These are phyloP conservation scores for Bombus pascuorum DNA, from an alignment of 1,140 invertebrate species.

Conservation along the genomic window DNA sequence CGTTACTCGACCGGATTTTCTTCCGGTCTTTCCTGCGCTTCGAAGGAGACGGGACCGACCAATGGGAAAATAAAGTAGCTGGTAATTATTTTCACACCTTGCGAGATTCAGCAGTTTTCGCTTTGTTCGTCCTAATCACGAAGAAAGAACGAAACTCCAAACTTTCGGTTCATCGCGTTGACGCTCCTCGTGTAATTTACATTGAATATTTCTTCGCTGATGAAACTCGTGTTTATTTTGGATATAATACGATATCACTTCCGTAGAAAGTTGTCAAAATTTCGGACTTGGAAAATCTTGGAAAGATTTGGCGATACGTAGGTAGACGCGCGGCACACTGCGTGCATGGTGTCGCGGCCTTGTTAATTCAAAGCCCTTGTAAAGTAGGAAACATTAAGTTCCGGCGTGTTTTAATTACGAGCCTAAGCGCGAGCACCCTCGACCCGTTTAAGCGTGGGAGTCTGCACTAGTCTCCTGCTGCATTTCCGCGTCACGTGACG, in stretches of 20 bases:
- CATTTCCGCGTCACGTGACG: constrained; percentile 65
- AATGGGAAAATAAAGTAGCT: constrained; percentile 53
- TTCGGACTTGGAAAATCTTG: too few relatives aligned
- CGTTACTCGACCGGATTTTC: constrained; percentile 47
- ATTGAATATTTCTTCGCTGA: background rate
- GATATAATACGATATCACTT: too few relatives aligned
- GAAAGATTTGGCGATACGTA: background rate
- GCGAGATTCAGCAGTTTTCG: constrained; percentile 21
- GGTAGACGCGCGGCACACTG: background rate
- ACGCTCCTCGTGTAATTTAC: too few relatives aligned
- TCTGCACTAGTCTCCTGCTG: constrained; percentile 41
- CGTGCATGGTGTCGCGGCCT: background rate
- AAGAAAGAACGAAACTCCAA: background rate
- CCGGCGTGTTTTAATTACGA: constrained; percentile 70
- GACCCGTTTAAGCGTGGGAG: constrained; percentile 55
- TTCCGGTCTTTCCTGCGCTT: constrained; percentile 22
- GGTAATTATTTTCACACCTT: constrained; percentile 60
- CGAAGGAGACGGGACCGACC: background rate
- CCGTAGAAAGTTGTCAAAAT: too few relatives aligned
- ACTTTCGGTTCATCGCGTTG: too few relatives aligned
- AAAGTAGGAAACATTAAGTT: constrained; percentile 70
- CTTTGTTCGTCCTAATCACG: background rate
- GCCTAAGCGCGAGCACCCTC: constrained; percentile 58
- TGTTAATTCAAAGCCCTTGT: constrained; percentile 39
- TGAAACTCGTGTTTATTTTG: too few relatives aligned